Evolutionary conservation across 2,888 invertebrate genomes (phyloP), one percentile per base, ranked within the genome.

Genomic region (Mechanitis mazaeus): DNA sequence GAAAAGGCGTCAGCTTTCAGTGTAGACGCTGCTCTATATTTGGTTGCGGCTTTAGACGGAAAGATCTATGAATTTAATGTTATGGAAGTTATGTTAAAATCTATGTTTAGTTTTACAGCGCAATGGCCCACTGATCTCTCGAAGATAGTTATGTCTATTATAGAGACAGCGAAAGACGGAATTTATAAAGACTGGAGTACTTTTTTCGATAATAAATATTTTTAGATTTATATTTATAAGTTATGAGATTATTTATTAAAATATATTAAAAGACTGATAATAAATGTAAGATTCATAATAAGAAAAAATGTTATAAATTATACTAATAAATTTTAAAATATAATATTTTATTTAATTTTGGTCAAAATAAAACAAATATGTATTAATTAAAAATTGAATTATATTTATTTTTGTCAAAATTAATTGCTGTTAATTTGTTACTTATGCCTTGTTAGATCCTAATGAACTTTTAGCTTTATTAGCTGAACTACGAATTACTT

Each of bases 31-130:
- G 77, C 80, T 2, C 73, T 86, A 20, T 85, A 86, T 56, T 59
- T 86, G 9, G 80, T 84, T 1, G 79, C 79, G 1, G 84, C 86
- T 1, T 53, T 81, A 3, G 69, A 86, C 66, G 85, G 86, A 0
- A 84, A 80, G 59, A 81, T 86, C 60, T 86, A 82, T 60, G 86
- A 86, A 56, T 84, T 81, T 64, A 84, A 86, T 71, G 78, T 86
- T 0, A 81, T 85, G 80, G 85, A 85, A 33, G 73, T 80, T 0
- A 55, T 85, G 5, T 58, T 84, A 1, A 75, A 77, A 28, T 83
- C 84, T 1, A 81, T 85, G 80, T 85, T 84, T 64, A 77, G 80
- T 0, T 64, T 74, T 0, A 57, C 70, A 0, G 62, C 69, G 0
- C 69, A 72, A 2, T 76, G 74, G 73, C 76, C 80, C 0, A 73